Evolutionary conservation across 64 coral and sea anemone species (phyloP).

Genomic region (Pachyseris speciosa): DNA sequence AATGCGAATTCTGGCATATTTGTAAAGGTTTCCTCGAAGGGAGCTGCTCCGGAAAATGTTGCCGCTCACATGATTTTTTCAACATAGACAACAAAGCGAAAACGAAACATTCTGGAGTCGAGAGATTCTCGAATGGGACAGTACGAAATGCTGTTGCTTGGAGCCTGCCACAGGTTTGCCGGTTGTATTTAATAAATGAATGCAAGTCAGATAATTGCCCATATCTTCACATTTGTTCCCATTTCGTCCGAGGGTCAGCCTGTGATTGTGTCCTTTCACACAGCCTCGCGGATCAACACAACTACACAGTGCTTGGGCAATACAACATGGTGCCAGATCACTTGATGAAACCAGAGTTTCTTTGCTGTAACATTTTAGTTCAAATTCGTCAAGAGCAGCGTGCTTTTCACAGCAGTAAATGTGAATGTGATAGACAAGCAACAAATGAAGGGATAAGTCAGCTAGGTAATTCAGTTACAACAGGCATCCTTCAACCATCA

Average conservation of each 20-base stretch:
- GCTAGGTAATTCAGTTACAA: not conserved
- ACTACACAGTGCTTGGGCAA: slow-evolving; percentile 6
- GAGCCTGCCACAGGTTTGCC: no score
- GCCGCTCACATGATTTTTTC: slow-evolving; percentile 35
- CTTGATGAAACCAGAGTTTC: not conserved
- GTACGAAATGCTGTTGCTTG: slow-evolving; percentile 6
- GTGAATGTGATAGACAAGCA: not conserved
- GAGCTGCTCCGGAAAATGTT: not conserved
- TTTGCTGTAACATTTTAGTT: not conserved
- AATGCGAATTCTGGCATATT: slow-evolving; percentile 33
- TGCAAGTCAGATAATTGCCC: not conserved
- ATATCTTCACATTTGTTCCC: slow-evolving; percentile 43
- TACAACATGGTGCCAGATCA: not conserved
- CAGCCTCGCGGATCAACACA: slow-evolving; percentile 2
- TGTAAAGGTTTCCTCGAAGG: slow-evolving; percentile 52
- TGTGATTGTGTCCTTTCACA: not conserved
- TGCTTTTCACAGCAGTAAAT: not conserved
- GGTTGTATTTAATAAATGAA: not conserved
- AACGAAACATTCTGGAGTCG: not conserved
- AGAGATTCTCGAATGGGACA: not conserved
- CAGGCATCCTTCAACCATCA: not conserved
- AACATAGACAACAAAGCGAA: slow-evolving; percentile 33
- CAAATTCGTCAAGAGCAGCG: not conserved
- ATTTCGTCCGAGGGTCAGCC: not conserved
- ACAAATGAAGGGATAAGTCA: not conserved